A percentile compares a stretch with the other conserved stretches of the same genome.
phyloP scores from a whole-genome alignment of 2,797 vertebrate species.

The Limosa lapponica region DNA sequence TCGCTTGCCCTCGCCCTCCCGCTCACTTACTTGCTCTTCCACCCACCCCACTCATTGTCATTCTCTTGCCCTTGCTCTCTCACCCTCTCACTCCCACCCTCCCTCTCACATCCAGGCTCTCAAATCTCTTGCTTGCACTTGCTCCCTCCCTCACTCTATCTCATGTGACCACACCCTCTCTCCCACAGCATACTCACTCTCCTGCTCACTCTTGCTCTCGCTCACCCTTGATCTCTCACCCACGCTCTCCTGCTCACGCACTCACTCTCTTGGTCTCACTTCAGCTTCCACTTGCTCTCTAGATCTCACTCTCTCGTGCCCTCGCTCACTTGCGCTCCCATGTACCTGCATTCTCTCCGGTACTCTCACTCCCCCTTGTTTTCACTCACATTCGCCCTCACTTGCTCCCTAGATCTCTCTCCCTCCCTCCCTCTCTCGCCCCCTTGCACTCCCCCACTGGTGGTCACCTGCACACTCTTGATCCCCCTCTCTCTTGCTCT shows the following conservation, averaged over 20 bases:
- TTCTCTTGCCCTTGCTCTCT: not conserved
- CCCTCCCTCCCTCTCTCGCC: not conserved
- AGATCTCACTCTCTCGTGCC: not conserved
- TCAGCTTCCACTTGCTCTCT: not conserved
- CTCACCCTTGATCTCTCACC: not conserved
- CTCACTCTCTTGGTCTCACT: not conserved
- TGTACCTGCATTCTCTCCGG: not conserved
- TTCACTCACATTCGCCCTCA: not conserved
- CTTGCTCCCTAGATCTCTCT: not conserved
- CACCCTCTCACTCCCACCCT: not conserved
- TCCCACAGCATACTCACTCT: not conserved
- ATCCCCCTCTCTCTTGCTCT: not conserved
- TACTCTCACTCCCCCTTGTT: not conserved
- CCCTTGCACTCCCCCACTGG: not conserved
- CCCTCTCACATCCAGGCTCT: not conserved
- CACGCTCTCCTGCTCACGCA: not conserved
- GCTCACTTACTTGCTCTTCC: not conserved
- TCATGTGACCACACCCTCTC: not conserved
- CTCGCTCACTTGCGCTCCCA: too few relatives aligned
- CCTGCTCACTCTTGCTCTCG: not conserved
- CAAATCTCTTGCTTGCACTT: not conserved
- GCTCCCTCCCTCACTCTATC: not conserved
- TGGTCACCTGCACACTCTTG: not conserved
- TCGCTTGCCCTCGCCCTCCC: not conserved
- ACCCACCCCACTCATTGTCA: not conserved